Evolutionary conservation across 2,113 vertebrate genomes (phyloP).

Genomic region (Epinephelus lanceolatus): DNA sequence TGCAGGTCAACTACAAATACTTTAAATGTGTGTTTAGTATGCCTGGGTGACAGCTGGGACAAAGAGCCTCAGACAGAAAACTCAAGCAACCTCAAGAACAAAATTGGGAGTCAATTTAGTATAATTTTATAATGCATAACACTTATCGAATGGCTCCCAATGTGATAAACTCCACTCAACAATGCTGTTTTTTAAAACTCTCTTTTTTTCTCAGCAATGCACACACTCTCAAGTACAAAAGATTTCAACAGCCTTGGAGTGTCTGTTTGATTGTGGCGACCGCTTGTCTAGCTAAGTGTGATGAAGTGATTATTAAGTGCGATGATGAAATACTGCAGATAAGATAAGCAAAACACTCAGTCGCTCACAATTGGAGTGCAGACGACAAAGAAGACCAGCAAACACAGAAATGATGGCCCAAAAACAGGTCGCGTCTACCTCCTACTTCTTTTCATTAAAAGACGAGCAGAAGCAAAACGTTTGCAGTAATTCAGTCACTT

Average conservation of each 20-base stretch:
- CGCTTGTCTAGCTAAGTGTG: slow-evolving; percentile 50
- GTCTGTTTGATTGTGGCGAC: slow-evolving; percentile 42
- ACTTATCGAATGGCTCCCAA: neutral
- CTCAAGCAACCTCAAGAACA: neutral
- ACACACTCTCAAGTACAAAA: slow-evolving; percentile 15
- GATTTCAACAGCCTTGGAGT: slow-evolving; percentile 19
- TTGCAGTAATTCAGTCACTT: neutral
- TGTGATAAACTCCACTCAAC: slow-evolving; percentile 3
- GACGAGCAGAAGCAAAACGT: neutral
- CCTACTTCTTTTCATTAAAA: neutral
- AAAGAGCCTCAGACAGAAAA: slow-evolving; percentile 26
- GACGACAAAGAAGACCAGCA: slow-evolving; percentile 3
- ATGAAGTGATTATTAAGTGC: slow-evolving; percentile 61
- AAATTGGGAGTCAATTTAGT: slow-evolving; percentile 16
- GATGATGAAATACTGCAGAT: slow-evolving; percentile 52
- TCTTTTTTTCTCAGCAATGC: neutral
- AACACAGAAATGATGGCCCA: neutral
- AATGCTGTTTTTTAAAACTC: neutral
- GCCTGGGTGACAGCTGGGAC: slow-evolving; percentile 12
- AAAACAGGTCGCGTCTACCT: neutral
- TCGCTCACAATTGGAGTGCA: neutral
- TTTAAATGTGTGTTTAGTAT: slow-evolving; percentile 47
- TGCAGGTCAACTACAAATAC: slow-evolving; percentile 55
- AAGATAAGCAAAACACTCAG: slow-evolving; percentile 57
- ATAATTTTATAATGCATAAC: slow-evolving; percentile 19